Conservation (phyloP, 92 coral and sea anemone species). For the Parazoanthus atlanticus region DNA sequence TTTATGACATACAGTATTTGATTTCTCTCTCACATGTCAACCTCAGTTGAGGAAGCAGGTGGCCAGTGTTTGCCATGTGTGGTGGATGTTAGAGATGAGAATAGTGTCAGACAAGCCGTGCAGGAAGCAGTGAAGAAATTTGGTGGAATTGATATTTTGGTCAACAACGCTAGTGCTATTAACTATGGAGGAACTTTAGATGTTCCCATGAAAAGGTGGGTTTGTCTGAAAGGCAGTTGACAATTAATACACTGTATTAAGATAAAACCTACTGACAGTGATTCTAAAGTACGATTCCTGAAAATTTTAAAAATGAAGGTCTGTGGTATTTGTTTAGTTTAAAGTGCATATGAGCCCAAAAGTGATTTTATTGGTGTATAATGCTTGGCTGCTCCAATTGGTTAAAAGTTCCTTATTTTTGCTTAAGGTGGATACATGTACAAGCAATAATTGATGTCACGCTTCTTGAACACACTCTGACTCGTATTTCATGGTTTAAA, state of each 20-base stretch:
- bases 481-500: no score
- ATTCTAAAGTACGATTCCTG: neutral
- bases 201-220: constrained; percentile 88
- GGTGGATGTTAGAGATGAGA: constrained; percentile 93
- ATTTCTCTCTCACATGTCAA: neutral
- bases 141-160: constrained; percentile 94
- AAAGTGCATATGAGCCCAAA: no score
- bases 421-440: no score
- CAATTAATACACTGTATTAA: neutral
- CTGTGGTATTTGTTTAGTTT: no score
- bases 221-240: neutral
- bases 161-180: constrained; percentile 99
- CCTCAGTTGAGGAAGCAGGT: constrained; percentile 92
- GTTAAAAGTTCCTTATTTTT: no score
- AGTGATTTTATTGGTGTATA: no score
- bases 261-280: neutral
- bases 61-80: constrained; percentile 95
- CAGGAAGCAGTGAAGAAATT: constrained; percentile 86
- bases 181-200: constrained; percentile 87
- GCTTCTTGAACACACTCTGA: no score
- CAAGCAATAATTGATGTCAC: no score
- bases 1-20: no score
- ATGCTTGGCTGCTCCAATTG: no score
- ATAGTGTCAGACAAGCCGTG: constrained; percentile 72
- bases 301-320: neutral